phyloP scores from a whole-genome alignment of 1,140 invertebrate species.

The Diprion similis region DNA sequence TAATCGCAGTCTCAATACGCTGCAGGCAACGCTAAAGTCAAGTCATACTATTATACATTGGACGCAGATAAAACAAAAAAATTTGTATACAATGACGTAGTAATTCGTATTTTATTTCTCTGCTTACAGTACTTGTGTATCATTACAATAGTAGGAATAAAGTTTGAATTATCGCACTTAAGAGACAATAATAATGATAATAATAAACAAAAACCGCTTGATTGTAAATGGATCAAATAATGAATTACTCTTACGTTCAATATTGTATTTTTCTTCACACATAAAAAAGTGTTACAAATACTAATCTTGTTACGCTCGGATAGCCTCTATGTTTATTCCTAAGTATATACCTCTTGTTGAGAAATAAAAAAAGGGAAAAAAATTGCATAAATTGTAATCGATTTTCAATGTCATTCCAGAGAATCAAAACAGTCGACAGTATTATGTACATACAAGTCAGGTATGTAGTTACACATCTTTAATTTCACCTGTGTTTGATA shows the following conservation, averaged over 20 bases:
- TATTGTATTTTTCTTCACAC: slow-evolving; percentile 24
- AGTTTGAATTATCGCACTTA: slow-evolving; percentile 47
- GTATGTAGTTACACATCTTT: slow-evolving; percentile 22
- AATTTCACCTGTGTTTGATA: slow-evolving; percentile 9
- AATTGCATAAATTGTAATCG: slow-evolving; percentile 15
- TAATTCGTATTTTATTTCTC: slow-evolving; percentile 38
- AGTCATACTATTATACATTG: too few species aligned
- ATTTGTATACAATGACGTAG: slow-evolving; percentile 6
- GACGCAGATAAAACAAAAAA: too few species aligned
- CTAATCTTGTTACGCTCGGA: slow-evolving; percentile 1
- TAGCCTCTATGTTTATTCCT: slow-evolving; percentile 2
- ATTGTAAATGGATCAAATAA: slow-evolving; percentile 11
- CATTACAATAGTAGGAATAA: slow-evolving; percentile 52
- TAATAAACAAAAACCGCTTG: slow-evolving; percentile 13
- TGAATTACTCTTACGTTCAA: slow-evolving; percentile 26
- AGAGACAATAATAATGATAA: slow-evolving; percentile 36
- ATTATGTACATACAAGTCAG: slow-evolving; percentile 9
- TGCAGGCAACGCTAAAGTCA: too few species aligned
- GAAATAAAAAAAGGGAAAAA: neutral
- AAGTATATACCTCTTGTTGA: neutral
- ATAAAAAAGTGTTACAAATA: slow-evolving; percentile 13
- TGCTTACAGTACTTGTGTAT: slow-evolving; percentile 47
- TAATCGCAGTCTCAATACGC: too few species aligned
- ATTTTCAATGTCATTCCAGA: slow-evolving; percentile 21
- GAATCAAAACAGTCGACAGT: slow-evolving; percentile 15